Percentiles rank a stretch among this genome's conserved stretches.
Conservation (phyloP, 2,113 vertebrate species). For the Stegostoma tigrinum region DNA sequence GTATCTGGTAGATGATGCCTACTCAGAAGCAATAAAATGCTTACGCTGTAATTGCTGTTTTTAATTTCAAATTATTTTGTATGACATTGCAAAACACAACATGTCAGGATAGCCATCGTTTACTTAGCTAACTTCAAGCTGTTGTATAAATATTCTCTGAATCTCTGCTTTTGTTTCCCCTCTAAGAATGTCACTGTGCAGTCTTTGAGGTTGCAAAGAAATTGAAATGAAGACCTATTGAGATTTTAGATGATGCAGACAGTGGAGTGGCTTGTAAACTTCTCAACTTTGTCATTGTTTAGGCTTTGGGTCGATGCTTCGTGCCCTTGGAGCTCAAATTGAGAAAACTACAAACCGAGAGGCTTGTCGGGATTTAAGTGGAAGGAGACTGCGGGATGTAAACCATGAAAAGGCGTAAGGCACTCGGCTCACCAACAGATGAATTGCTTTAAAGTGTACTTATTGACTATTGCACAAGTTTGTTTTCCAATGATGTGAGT, state of each 20-base stretch:
- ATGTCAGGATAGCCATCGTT: not conserved
- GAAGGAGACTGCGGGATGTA: conserved; percentile 84
- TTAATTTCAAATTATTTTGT: not conserved
- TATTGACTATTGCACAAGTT: not conserved
- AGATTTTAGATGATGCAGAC: not conserved
- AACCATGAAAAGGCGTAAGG: conserved; percentile 95
- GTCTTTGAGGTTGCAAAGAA: not conserved
- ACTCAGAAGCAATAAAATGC: not conserved
- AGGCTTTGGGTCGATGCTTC: conserved; percentile 97
- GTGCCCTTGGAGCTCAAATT: conserved; percentile 92
- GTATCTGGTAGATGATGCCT: not conserved
- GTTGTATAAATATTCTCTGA: not conserved
- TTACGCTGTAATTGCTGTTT: not conserved
- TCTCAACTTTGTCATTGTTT: not conserved
- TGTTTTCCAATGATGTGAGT: not conserved
- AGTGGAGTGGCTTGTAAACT: not conserved
- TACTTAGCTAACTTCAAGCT: not conserved
- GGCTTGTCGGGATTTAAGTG: conserved; percentile 89
- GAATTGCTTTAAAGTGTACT: not conserved
- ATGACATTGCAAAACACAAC: not conserved
- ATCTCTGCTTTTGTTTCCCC: not conserved
- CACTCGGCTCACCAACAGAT: not conserved
- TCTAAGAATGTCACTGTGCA: not conserved
- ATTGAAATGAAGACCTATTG: not conserved
- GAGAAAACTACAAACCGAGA: conserved; percentile 96